phyloP scores from a whole-genome alignment of 2,113 vertebrate genomes.

The Geococcyx californianus region DNA sequence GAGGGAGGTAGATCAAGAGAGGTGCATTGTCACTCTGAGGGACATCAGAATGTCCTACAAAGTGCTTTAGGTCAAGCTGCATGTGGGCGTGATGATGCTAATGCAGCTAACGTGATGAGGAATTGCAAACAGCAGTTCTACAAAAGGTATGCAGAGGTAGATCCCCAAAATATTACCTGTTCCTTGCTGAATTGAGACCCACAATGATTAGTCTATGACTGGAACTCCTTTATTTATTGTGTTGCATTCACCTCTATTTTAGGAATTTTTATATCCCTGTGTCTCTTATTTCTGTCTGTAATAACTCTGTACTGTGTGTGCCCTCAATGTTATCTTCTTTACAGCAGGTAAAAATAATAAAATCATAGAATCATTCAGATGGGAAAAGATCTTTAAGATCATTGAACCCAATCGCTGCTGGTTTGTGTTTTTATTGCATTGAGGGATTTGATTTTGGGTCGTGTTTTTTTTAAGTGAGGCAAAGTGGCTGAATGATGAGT shows the following conservation, averaged over 20 bases:
- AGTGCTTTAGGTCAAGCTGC: not conserved
- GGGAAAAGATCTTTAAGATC: not conserved
- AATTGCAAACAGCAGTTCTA: not conserved
- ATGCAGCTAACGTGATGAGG: not conserved
- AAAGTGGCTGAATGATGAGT: not conserved
- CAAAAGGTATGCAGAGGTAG: not conserved
- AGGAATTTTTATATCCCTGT: not conserved
- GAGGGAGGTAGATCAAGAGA: not conserved
- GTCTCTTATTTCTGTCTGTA: not conserved
- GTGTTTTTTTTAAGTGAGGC: not conserved
- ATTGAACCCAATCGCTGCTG: not conserved
- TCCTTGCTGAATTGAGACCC: not conserved
- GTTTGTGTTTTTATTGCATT: too few relatives aligned
- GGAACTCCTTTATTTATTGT: not conserved
- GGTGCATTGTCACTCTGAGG: not conserved
- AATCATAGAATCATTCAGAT: not conserved
- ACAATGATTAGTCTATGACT: not conserved
- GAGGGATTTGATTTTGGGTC: not conserved
- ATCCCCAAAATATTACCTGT: not conserved
- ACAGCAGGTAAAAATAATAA: not conserved
- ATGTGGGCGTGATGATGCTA: accelerated
- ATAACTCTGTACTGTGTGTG: not conserved
- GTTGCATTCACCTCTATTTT: not conserved
- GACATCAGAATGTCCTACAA: not conserved
- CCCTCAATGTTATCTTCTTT: not conserved